A percentile compares a stretch with the other conserved stretches of the same genome.
Evolutionary conservation across 2,797 vertebrate species (phyloP).

Genomic region (Astyanax mexicanus): DNA sequence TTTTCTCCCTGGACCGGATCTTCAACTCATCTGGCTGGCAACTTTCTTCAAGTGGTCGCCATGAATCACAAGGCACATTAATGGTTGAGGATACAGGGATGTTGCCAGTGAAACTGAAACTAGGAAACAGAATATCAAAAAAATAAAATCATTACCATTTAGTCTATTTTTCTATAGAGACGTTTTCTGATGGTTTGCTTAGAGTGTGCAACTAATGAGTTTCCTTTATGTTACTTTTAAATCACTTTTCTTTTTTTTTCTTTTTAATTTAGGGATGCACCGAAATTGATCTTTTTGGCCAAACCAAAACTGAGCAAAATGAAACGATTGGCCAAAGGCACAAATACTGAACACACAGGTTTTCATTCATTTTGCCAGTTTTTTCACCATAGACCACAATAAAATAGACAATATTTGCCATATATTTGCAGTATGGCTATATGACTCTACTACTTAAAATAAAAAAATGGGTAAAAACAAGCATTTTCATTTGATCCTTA

Average conservation of each 20-base stretch:
- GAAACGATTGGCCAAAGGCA: too few relatives aligned
- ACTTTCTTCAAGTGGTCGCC: constrained; percentile 39
- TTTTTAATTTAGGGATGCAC: too few relatives aligned
- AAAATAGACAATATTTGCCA: too few relatives aligned
- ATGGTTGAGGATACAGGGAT: constrained; percentile 35
- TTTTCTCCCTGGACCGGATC: constrained; percentile 34
- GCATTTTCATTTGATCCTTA: too few relatives aligned
- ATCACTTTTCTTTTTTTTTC: constrained; percentile 27
- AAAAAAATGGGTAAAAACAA: too few relatives aligned
- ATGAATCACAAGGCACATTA: constrained; percentile 42
- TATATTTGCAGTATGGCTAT: too few relatives aligned
- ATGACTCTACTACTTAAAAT: too few relatives aligned
- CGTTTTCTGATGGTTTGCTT: constrained; percentile 29
- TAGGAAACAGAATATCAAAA: constrained; percentile 21
- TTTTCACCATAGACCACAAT: too few relatives aligned
- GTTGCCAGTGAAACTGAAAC: constrained; percentile 33
- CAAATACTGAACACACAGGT: too few relatives aligned
- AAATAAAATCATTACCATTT: constrained; percentile 78
- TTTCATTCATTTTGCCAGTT: too few relatives aligned
- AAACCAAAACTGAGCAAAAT: too few relatives aligned
- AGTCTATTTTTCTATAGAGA: constrained; percentile 79
- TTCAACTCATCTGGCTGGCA: constrained; percentile 30
- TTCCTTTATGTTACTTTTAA: constrained; percentile 22
- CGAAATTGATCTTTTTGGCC: too few relatives aligned
- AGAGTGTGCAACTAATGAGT: neutral